phyloP scores from a whole-genome alignment of 2,888 invertebrate species.

The Nycteola revayana region DNA sequence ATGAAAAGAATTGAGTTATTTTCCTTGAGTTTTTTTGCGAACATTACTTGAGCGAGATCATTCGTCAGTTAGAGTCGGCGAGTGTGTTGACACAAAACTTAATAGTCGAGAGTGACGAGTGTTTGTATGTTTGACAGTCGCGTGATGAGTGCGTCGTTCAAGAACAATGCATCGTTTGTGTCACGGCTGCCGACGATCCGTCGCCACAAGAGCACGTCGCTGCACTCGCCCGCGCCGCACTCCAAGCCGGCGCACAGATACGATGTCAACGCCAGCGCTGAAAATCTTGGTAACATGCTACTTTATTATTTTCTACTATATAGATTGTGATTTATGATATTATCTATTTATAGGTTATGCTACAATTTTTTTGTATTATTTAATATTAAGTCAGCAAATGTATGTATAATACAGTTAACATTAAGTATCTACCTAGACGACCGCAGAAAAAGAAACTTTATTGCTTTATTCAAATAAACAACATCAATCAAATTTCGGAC shows the following conservation, averaged over 20 bases:
- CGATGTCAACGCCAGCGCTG: conserved; percentile 88
- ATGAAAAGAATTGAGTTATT: no score
- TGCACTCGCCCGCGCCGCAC: conserved; percentile 88
- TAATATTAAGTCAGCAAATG: no score
- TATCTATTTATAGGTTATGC: no score
- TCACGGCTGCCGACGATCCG: conserved; percentile 94
- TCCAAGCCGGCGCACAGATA: conserved; percentile 84
- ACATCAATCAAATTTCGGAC: conserved; percentile 20
- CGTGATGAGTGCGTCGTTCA: conserved; percentile 90
- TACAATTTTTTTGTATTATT: no score
- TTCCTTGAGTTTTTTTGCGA: no score
- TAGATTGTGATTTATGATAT: no score
- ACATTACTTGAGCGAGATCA: no score
- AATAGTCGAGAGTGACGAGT: conserved; percentile 24
- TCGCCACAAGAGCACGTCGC: conserved; percentile 89
- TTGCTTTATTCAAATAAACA: conserved; percentile 13
- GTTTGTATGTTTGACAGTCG: conserved; percentile 79
- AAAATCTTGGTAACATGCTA: conserved; percentile 84
- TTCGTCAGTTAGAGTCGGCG: no score
- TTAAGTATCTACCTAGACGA: conserved; percentile 12
- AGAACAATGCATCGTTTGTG: conserved; percentile 96
- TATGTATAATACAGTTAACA: no score
- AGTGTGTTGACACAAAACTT: conserved; percentile 7
- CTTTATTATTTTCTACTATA: conserved; percentile 6
- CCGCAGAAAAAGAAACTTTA: conserved; percentile 14